Base-by-base conservation (phyloP, 2,888 invertebrate genomes). In the Gasteruption jaculator region DNA sequence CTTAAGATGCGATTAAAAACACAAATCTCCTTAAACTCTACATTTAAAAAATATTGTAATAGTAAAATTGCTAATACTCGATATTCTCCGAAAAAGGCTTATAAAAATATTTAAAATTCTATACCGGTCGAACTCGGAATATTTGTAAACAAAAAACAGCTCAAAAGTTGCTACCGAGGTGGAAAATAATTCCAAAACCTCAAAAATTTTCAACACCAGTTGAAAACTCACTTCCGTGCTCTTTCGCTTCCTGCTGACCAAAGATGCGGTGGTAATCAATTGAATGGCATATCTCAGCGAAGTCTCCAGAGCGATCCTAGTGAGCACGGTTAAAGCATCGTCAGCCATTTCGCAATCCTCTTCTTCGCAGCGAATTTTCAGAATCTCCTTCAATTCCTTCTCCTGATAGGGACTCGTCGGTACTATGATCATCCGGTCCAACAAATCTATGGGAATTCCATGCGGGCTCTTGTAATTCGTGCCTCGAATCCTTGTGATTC, bases 271-370 rank as follows among this genome's bases (percentile, higher is more conserved):
- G 21, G 95, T 94, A 57, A 99, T 97, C 21, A 99, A 79, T 65
- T 99, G 99, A 68, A 99, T 97, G 20, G 95, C 91, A 73, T 99
- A 99, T 43, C 99, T 82, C 10, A 99, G 76, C 0, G 94, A 94
- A 0, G 96, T 93, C 66, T 94, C 93, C 8, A 85, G 82, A 1
- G 94, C 94, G 29, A 99, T 92, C 38, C 91, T 81, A 0, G 96
- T 94, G 25, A 99, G 75, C 6, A 97, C 90, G 0, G 85, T 83
- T 39, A 97, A 64, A 0, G 95, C 97, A 67, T 93, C 94, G 2
- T 83, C 83, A 0, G 87, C 83, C 82, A 99, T 88, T 61, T 93
- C 89, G 52, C 95, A 95, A 68, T 97, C 96, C 65, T 99, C 99
- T 62, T 99, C 99, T 64, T 97, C 95, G 66, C 94, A 94, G 46